Base-by-base conservation (phyloP, 2,888 invertebrate genomes). In the Helobdella robusta region DNA sequence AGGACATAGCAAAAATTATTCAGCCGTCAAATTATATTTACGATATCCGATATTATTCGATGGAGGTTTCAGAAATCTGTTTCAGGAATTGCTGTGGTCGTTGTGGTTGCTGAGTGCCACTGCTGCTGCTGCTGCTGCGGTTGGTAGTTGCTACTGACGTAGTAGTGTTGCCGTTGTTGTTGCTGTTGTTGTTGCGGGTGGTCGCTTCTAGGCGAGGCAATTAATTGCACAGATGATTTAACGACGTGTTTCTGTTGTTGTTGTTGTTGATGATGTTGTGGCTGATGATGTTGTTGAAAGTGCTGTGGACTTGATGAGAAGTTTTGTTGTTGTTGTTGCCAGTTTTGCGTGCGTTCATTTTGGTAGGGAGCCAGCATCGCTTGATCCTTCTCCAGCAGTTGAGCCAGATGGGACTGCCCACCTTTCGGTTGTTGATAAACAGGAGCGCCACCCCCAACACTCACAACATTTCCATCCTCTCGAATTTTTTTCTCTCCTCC, bases 311-410 rank as follows among this genome's bases (percentile, higher is more conserved):
- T 36, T 23, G n/a, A 23, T 8, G 4, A 28, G 8, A 6, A 30
- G 18, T 59, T 36, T 36, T 34, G 59, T 36, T 60, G 60, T 44
- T 60, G 60, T 23, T 35, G 52, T 28, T 48, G 50, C 20, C 50
- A 60, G 2, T 65, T 35, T 2, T 34, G 48, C 15, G 30, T 23
- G 8, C 36, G 40, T 20, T 20, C 48, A 4, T 65, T 54, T 15
- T 65, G 59, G 23, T 60, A 65, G 30, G 59, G 52, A 8, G 59
- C 65, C 34, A 40, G 18, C n/a, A 48, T 32, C 20, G 59, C 46
- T 28, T 50, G 52, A 36, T 65, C 65, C 28, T 50, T 59, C 32
- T 65, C 60, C 36, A 65, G 30, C 35, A 65, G 52, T 32, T 59
- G 50, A 0, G 60, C 40, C 18, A 65, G 60, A 18, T 60, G 44